These are phyloP conservation scores for Scopus umbretta DNA, from an alignment of 2,113 vertebrate species.

Conservation along the genomic window DNA sequence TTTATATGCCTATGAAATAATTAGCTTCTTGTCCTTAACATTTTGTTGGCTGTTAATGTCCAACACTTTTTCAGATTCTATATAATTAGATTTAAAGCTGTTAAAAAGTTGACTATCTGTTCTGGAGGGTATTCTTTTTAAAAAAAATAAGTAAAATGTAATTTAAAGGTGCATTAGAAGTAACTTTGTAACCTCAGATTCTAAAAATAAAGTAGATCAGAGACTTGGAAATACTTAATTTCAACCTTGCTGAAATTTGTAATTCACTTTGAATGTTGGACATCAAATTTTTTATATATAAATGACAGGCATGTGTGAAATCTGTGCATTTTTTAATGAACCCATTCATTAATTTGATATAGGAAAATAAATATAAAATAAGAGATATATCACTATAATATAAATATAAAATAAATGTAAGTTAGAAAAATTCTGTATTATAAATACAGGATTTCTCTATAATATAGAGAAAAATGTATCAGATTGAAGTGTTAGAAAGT, in stretches of 20 bases:
- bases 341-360: neutral
- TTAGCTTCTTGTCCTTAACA: neutral
- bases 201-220: neutral
- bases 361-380: neutral
- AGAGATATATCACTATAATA: neutral
- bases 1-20: neutral
- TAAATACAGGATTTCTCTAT: neutral
- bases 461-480: neutral
- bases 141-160: neutral
- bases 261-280: neutral
- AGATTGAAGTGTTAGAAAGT: neutral
- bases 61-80: neutral
- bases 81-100: neutral
- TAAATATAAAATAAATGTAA: neutral
- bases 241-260: neutral
- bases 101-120: neutral
- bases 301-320: neutral
- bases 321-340: neutral
- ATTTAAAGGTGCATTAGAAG: neutral
- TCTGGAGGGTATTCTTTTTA: neutral
- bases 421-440: too few relatives aligned
- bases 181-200: neutral
- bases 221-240: neutral
- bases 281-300: neutral
- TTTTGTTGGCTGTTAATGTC: neutral